A percentile compares a stretch with the other conserved stretches of the same genome.
Conservation (phyloP, 2,797 vertebrate genomes). For the Poeciliopsis infans region DNA sequence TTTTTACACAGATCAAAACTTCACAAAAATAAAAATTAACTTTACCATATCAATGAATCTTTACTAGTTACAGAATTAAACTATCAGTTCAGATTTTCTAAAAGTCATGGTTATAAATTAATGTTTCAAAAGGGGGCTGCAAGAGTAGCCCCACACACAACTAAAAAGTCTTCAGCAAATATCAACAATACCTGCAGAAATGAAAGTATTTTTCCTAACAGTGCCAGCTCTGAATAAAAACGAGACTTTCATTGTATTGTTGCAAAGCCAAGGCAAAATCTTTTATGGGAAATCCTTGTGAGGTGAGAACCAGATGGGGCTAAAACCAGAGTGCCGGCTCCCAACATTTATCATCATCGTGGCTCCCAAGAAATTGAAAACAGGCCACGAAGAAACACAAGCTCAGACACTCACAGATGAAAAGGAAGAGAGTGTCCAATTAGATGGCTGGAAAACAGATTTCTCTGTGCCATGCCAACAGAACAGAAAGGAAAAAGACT, state of each 20-base stretch:
- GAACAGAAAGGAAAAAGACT: slow-evolving; percentile 59
- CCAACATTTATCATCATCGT: slow-evolving; percentile 82
- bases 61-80: not conserved
- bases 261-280: slow-evolving; percentile 54
- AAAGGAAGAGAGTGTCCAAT: slow-evolving; percentile 78
- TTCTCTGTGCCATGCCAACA: slow-evolving; percentile 63
- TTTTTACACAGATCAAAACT: not conserved
- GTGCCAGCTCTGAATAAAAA: slow-evolving; percentile 20
- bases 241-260: slow-evolving; percentile 34
- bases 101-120: not conserved
- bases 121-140: not conserved
- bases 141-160: slow-evolving; percentile 9
- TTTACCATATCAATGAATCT: not conserved
- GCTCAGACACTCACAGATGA: slow-evolving; percentile 79
- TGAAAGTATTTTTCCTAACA: slow-evolving; percentile 12
- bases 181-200: slow-evolving; percentile 17
- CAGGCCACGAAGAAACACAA: slow-evolving; percentile 74
- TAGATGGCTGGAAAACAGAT: slow-evolving; percentile 81
- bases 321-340: slow-evolving; percentile 72
- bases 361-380: slow-evolving; percentile 80
- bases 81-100: not conserved
- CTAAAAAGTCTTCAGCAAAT: slow-evolving; percentile 8
- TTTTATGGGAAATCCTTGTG: slow-evolving; percentile 78
- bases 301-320: slow-evolving; percentile 83
- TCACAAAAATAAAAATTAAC: not conserved